These are phyloP conservation scores for Silurus lanzhouensis DNA, from an alignment of 2,797 vertebrate species.

Conservation along the genomic window DNA sequence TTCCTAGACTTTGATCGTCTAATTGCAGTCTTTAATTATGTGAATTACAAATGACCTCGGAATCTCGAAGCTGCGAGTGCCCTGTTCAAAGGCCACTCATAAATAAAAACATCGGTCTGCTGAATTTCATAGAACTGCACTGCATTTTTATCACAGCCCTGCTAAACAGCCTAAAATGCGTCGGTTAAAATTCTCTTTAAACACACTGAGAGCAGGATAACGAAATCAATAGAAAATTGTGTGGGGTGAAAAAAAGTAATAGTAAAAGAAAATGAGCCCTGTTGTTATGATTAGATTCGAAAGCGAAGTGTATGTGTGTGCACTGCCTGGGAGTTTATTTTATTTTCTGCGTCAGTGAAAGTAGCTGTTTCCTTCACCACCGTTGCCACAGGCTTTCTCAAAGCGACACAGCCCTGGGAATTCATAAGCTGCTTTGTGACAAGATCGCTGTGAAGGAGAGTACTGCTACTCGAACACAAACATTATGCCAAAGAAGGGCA, in stretches of 20 bases:
- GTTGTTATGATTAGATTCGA: constrained; percentile 33
- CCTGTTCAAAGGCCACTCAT: constrained; percentile 43
- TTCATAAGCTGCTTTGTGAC: constrained; percentile 54
- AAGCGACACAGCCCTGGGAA: constrained; percentile 52
- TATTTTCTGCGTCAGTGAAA: constrained; percentile 40
- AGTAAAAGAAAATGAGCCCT: background rate
- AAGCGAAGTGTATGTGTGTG: constrained; percentile 1
- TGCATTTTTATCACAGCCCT: constrained; percentile 2
- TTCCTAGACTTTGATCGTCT: constrained; percentile 43
- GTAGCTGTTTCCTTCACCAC: constrained; percentile 50
- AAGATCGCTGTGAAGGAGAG: constrained; percentile 44
- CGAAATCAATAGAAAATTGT: background rate
- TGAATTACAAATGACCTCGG: constrained; percentile 42
- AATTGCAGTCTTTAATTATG: constrained; percentile 46
- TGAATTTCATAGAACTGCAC: background rate
- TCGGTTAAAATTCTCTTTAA: background rate
- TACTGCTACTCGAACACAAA: constrained; percentile 31
- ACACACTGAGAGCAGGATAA: background rate
- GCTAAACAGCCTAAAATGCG: background rate
- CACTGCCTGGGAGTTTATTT: constrained; percentile 39
- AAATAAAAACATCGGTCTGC: constrained; percentile 40
- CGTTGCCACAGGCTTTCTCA: constrained; percentile 55
- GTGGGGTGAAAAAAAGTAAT: no score
- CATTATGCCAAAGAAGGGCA: constrained; percentile 19
- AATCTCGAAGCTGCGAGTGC: constrained; percentile 26